A percentile compares a stretch with the other conserved stretches of the same genome.
Conservation (phyloP, 2,888 invertebrate species). For the Coenonympha arcania region DNA sequence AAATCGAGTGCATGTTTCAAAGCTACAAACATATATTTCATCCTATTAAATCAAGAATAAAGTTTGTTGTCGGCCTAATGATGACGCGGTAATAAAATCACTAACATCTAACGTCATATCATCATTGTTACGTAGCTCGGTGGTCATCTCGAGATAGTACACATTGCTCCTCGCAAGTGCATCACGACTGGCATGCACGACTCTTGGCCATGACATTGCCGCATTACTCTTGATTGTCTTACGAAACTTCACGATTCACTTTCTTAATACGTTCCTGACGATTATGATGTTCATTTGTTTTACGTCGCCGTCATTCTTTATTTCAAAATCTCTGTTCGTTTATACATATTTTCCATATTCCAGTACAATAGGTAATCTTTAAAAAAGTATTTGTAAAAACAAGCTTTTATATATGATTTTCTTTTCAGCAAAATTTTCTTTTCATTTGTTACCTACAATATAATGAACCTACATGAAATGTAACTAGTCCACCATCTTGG, state of each 20-base stretch:
- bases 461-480: no score
- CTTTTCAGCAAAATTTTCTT: no score
- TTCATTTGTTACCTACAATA: no score
- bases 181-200: constrained; percentile 60
- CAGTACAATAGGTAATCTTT: no score
- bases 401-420: no score
- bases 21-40: no score
- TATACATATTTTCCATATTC: background rate
- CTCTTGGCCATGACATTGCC: constrained; percentile 65
- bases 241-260: constrained; percentile 31
- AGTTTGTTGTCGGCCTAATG: background rate
- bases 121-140: constrained; percentile 22
- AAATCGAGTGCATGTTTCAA: no score
- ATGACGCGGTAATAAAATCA: constrained; percentile 1
- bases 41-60: background rate
- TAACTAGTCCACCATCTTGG: no score
- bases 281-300: constrained; percentile 11
- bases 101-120: constrained; percentile 3
- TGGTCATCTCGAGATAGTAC: constrained; percentile 56
- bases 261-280: constrained; percentile 8
- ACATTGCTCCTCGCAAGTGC: no score
- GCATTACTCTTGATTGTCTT: constrained; percentile 48
- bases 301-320: background rate
- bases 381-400: no score
- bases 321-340: background rate